A percentile compares a stretch with the other conserved stretches of the same genome.
Conservation (phyloP, 2,888 invertebrate genomes). For the Ametastegia equiseti region DNA sequence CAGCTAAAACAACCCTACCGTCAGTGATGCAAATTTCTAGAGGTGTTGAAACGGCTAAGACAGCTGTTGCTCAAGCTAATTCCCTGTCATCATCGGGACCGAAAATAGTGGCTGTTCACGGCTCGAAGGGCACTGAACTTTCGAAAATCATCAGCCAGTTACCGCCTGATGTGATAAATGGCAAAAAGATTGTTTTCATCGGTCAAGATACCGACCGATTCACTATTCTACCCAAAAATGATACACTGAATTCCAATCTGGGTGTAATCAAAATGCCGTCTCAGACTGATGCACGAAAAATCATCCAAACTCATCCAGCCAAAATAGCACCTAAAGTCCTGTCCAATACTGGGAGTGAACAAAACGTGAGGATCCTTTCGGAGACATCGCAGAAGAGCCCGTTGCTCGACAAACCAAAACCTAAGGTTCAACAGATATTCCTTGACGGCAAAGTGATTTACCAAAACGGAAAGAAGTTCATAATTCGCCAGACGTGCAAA, state of each 20-base stretch:
- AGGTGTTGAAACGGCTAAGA: neutral
- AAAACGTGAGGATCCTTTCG: neutral
- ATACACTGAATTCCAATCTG: conserved; percentile 1
- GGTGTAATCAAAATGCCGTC: conserved; percentile 43
- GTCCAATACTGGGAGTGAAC: conserved; percentile 15
- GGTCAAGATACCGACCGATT: conserved; percentile 57
- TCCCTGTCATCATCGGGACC: conserved; percentile 47
- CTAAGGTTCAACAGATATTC: conserved; percentile 37
- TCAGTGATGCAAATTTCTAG: neutral
- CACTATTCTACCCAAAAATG: conserved; percentile 19
- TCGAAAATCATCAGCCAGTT: conserved; percentile 64
- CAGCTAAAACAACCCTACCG: neutral
- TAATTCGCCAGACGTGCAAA: conserved; percentile 52
- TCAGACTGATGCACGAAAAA: conserved; percentile 39
- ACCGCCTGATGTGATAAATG: conserved; percentile 59
- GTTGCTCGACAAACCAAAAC: neutral
- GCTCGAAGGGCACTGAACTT: conserved; percentile 60
- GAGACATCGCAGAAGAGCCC: conserved; percentile 5
- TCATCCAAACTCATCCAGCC: conserved; percentile 44
- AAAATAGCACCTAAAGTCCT: conserved; percentile 41
- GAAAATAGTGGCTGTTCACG: conserved; percentile 62
- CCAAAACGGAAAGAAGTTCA: conserved; percentile 62
- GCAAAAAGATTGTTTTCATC: conserved; percentile 64
- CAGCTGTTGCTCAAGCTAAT: neutral
- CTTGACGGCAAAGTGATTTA: conserved; percentile 57